phyloP scores from a whole-genome alignment of 2,113 vertebrate species.

The Oceanites oceanicus region DNA sequence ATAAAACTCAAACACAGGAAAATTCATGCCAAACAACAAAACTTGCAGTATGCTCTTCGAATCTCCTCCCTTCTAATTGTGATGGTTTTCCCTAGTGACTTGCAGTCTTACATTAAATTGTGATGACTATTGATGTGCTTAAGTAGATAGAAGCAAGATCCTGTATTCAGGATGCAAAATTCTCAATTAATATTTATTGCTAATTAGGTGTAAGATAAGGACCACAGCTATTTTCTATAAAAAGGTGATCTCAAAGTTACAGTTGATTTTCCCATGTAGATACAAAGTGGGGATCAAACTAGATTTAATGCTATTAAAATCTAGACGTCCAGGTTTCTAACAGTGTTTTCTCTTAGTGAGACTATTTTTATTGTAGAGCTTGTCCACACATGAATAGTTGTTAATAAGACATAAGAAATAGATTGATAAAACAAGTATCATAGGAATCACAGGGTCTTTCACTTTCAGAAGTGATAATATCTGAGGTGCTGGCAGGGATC shows the following conservation, averaged over 20 bases:
- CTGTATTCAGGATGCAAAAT: neutral
- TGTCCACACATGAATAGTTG: neutral
- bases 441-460: neutral
- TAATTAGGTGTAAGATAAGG: slow-evolving; percentile 33
- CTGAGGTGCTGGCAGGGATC: neutral
- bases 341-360: neutral
- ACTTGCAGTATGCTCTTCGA: neutral
- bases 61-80: slow-evolving; percentile 19
- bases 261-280: neutral
- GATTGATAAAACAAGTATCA: neutral
- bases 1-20: neutral
- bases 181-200: neutral
- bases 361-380: neutral
- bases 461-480: neutral
- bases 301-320: neutral
- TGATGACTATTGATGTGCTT: neutral
- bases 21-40: neutral
- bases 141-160: neutral
- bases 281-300: neutral
- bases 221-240: neutral
- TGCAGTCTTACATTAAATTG: neutral
- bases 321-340: neutral
- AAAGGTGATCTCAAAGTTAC: neutral
- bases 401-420: neutral
- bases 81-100: neutral